Conservation (phyloP, 1,140 invertebrate genomes). For the Drosophila ohnishii region DNA sequence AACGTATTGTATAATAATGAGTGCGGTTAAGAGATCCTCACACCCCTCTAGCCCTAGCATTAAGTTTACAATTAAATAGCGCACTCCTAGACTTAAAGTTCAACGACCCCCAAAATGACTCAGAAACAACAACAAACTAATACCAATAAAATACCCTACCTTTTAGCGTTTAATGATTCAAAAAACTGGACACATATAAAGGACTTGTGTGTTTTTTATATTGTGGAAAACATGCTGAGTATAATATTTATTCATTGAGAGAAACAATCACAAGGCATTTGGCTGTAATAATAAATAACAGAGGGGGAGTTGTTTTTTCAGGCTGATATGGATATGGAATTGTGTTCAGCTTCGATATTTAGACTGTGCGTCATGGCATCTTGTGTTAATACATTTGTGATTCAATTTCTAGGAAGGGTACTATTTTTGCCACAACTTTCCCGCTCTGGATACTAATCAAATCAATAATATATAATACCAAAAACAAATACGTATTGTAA, state of each 20-base stretch:
- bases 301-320: conserved; percentile 16
- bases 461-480: conserved; percentile 7
- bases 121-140: conserved; percentile 25
- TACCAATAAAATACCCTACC: conserved; percentile 22
- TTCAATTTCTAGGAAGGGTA: conserved; percentile 4
- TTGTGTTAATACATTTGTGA: conserved; percentile 14
- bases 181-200: conserved; percentile 3
- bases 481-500: conserved; percentile 26
- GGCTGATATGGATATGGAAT: conserved; percentile 46
- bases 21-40: conserved; percentile 59
- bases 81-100: conserved; percentile 46
- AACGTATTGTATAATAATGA: conserved; percentile 32
- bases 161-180: conserved; percentile 18
- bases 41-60: conserved; percentile 23
- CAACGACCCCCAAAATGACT: conserved; percentile 46
- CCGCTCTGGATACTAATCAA: conserved; percentile 1
- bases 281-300: conserved; percentile 27
- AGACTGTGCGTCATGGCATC: conserved; percentile 8
- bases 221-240: conserved; percentile 22
- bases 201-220: neutral
- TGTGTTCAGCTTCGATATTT: neutral
- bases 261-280: conserved; percentile 31
- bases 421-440: conserved; percentile 13
- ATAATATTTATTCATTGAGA: conserved; percentile 33
- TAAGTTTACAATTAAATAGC: conserved; percentile 51